Evolutionary conservation across 2,888 invertebrate species (phyloP), one percentile per base, ranked within the genome.

Genomic region (Opisthograptis luteolata): DNA sequence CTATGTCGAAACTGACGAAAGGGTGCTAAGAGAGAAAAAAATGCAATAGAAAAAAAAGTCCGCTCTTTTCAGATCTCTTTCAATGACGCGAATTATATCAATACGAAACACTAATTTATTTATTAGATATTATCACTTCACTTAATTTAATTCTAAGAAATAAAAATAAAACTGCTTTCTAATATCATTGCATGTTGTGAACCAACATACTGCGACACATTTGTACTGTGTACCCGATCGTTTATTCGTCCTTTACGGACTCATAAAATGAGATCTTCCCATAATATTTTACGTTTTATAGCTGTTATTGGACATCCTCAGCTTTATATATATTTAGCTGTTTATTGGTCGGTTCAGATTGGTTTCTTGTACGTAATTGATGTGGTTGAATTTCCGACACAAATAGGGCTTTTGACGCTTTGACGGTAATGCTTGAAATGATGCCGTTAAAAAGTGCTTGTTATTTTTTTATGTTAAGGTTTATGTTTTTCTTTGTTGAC

Each of bases 231-330:
- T 32, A 10, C n/a, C 27, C 27, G n/a, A 37, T 28, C 41, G 24
- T 30, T 35, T 41, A 48, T 48, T 35, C 41, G 27, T 48, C 34
- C 48, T 28, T 15, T 28, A 32, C 22, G 19, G 27, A 14, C 34
- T 45, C 57, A 52, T 60, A 60, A 60, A 60, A 49, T 36, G 42
- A 51, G 37, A 51, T 56, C 36, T 42, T 25, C 55, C n/a, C 45
- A 53, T 60, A 57, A 60, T 57, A 60, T 57, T 53, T 57, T 40
- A 55, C 45, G 46, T 51, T 55, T 55, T 51, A 55, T 51, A 40
- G 53, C 51, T 40, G 49, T 47, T 49, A 54, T 43, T 54, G 51
- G 51, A 22, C 48, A 39, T 41, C 14, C 40, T 35, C 37, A 24
- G 43, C 30, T 44, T 37, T 31, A 22, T 34, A 34, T 35, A 44